phyloP scores from a whole-genome alignment of 2,888 invertebrate genomes.

The Protodeltote pygarga region DNA sequence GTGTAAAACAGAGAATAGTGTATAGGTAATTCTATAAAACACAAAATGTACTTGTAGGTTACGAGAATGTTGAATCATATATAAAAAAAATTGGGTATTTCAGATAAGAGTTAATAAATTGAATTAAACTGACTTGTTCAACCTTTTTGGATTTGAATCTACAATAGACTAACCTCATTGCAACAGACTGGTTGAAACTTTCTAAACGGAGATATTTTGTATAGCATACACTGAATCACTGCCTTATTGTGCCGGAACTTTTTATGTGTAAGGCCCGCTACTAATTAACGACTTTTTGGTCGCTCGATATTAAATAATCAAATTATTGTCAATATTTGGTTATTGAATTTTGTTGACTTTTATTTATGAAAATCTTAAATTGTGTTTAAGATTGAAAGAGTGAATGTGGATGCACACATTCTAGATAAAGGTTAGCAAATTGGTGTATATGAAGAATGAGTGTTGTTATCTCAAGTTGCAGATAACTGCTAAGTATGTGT shows the following conservation, averaged over 20 bases:
- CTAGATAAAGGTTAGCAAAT: conserved; percentile 52
- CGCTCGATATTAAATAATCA: conserved; percentile 48
- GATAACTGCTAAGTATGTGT: conserved; percentile 37
- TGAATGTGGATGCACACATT: conserved; percentile 43
- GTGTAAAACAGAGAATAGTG: conserved; percentile 80
- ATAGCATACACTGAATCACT: conserved; percentile 85
- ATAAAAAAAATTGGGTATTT: conserved; percentile 78
- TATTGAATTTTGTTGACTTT: conserved; percentile 52
- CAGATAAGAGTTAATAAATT: conserved; percentile 82
- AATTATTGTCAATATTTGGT: conserved; percentile 46
- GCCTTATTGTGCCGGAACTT: conserved; percentile 85
- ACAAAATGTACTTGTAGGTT: conserved; percentile 85
- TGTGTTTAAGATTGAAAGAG: conserved; percentile 47
- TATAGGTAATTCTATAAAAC: conserved; percentile 83
- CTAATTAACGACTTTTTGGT: conserved; percentile 59
- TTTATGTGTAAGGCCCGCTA: conserved; percentile 63
- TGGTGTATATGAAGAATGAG: conserved; percentile 29
- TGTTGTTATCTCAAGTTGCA: conserved; percentile 41
- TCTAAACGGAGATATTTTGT: conserved; percentile 84
- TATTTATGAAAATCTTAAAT: conserved; percentile 46
- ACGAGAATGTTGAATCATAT: conserved; percentile 84
- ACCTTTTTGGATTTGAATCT: conserved; percentile 87
- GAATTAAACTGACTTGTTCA: conserved; percentile 79
- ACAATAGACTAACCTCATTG: conserved; percentile 84
- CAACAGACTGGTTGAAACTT: conserved; percentile 85